Evolutionary conservation across 2,797 vertebrate genomes (phyloP), one percentile per base, ranked within the genome.

Genomic region (Vultur gryphus): DNA sequence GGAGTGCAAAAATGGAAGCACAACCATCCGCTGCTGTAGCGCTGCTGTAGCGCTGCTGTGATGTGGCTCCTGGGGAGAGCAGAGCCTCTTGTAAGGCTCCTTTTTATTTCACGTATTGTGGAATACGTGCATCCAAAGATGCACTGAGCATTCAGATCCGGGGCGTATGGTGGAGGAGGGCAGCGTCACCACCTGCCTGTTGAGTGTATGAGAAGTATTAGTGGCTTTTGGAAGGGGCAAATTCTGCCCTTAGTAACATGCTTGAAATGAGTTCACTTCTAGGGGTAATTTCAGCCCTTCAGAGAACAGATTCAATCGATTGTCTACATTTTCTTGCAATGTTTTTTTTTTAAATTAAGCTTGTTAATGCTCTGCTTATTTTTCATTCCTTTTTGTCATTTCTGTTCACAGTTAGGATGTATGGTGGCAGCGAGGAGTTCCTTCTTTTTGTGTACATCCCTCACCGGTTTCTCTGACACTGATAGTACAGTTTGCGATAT

Each of bases 61-160:
- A 2, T n/a, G 25, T 31, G 58, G 16, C 48, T 92, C 25, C 39
- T 16, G 51, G 37, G 43, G 55, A 66, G 31, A 41, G 23, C 33
- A 67, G 29, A 44, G 13, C 65, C 23, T 79, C 64, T 43, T 21
- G 2, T 21, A 58, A 79, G 23, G 25, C 23, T 88, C 43, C 29
- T 15, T 43, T 92, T 37, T 41, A 12, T 54, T 86, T 71, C n/a
- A 19, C 0, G 0, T 66, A 0, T 46, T 52, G 12, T 5, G 31
- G 55, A 51, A 52, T 48, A 8, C 0, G 0, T 46, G 9, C 41
- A 61, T 41, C 37, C 51, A 51, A 57, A 64, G 61, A 12, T 26
- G 49, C 28, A 9, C 9, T 6, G 49, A 84, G 18, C 3, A 0
- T 77, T 79, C 41, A 2, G 24, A 16, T 37, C 16, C 0, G 0